A percentile compares a stretch with the other conserved stretches of the same genome.
Conservation (phyloP, 1,140 invertebrate species). For the Ceratina calcarata region DNA sequence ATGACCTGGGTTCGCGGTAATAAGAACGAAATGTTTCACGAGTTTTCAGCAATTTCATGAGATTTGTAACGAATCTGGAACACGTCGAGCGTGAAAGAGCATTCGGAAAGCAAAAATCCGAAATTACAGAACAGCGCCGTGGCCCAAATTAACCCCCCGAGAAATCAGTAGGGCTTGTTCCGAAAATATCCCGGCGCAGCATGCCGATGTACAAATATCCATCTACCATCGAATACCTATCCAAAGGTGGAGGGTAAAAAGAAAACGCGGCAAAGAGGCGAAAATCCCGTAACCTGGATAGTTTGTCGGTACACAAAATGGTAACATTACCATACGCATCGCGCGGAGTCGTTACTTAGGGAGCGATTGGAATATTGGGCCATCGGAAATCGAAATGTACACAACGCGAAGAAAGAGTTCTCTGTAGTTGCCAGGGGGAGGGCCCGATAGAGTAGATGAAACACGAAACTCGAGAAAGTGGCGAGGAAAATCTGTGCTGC, state of each 20-base stretch:
- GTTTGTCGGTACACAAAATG: not conserved
- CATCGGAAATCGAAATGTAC: not conserved
- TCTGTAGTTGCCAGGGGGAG: no score
- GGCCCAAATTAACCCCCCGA: conserved; percentile 7
- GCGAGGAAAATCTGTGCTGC: conserved; percentile 6
- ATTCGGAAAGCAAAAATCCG: not conserved
- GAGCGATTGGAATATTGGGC: not conserved
- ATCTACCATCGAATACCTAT: not conserved
- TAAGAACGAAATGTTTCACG: not conserved
- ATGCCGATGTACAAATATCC: conserved; percentile 56
- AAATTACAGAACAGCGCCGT: no score
- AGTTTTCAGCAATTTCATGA: no score
- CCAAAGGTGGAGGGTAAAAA: no score
- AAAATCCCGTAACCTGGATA: not conserved
- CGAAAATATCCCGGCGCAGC: conserved; percentile 57
- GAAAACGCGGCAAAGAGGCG: not conserved
- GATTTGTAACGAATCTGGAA: no score
- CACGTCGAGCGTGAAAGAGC: not conserved
- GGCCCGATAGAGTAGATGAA: not conserved
- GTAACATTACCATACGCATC: conserved; percentile 1
- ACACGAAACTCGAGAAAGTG: conserved; percentile 7
- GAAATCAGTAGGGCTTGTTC: conserved; percentile 41
- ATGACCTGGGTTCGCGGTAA: no score
- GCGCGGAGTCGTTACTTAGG: no score
- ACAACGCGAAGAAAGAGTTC: not conserved